These are phyloP conservation scores for Diabrotica balteata DNA, from an alignment of 2,888 invertebrate species.

Conservation along the genomic window DNA sequence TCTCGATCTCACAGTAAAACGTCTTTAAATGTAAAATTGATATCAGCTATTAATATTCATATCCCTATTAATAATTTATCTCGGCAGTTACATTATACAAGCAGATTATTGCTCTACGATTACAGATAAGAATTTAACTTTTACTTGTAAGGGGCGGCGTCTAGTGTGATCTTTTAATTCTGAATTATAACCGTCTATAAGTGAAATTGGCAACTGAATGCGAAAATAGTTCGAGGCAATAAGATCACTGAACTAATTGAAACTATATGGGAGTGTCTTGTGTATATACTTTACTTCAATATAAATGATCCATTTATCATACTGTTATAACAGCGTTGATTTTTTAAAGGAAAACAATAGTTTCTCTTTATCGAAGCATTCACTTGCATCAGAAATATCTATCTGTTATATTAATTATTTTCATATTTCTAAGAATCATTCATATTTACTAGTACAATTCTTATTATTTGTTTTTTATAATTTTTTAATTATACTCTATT, in stretches of 20 bases:
- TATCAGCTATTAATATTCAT: slow-evolving; percentile 1
- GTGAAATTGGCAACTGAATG: slow-evolving; percentile 7
- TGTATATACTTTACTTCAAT: not conserved
- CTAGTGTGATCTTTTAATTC: not conserved
- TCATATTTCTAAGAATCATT: no score
- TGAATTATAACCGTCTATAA: slow-evolving; percentile 1
- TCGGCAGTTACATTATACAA: not conserved
- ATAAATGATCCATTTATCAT: no score
- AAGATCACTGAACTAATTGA: not conserved
- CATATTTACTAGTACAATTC: no score
- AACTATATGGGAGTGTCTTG: not conserved
- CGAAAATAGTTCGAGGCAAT: not conserved
- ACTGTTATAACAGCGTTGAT: no score
- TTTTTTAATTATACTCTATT: no score
- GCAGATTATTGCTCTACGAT: slow-evolving; percentile 6
- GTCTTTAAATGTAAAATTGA: not conserved
- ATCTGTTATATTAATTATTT: no score
- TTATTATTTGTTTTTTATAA: no score
- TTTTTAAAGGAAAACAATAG: no score
- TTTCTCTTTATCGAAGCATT: no score
- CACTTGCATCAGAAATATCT: no score
- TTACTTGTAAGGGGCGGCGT: slow-evolving; percentile 7
- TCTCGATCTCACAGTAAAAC: not conserved
- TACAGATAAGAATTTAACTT: slow-evolving; percentile 3
- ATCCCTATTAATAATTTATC: slow-evolving; percentile 18